These are phyloP conservation scores for Chiridota heheva DNA, from an alignment of 35 echinoderm and acorn worm species.

Conservation along the genomic window DNA sequence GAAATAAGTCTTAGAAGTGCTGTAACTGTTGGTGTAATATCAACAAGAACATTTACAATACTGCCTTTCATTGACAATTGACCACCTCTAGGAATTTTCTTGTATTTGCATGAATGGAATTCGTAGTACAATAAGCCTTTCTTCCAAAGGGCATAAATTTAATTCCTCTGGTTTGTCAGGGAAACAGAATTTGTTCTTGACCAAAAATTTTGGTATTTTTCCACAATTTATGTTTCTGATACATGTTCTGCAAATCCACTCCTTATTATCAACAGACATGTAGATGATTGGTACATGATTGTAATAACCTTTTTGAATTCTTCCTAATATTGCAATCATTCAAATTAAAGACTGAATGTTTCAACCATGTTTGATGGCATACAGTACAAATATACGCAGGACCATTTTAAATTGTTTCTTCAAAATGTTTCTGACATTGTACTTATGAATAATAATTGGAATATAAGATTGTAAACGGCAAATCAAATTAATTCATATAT, in stretches of 20 bases:
- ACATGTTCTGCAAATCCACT: constrained; percentile 54
- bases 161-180: constrained; percentile 11
- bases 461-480: not conserved
- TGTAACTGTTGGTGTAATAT: constrained; percentile 28
- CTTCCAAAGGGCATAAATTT: constrained; percentile 16
- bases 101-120: constrained; percentile 52
- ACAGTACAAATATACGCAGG: constrained; percentile 17
- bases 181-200: constrained; percentile 11
- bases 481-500: not conserved
- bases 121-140: constrained; percentile 27
- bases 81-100: constrained; percentile 22
- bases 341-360: constrained; percentile 5
- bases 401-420: not conserved
- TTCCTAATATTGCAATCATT: not conserved
- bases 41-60: constrained; percentile 55
- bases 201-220: constrained; percentile 5
- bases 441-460: not conserved
- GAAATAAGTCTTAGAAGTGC: not conserved
- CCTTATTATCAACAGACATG: constrained; percentile 21
- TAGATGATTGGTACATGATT: not conserved
- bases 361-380: constrained; percentile 32
- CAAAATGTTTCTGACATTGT: not conserved
- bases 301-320: not conserved
- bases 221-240: not conserved
- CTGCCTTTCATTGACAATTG: constrained; percentile 40